Conservation (phyloP, 1,140 invertebrate genomes). For the Phortica variegata region DNA sequence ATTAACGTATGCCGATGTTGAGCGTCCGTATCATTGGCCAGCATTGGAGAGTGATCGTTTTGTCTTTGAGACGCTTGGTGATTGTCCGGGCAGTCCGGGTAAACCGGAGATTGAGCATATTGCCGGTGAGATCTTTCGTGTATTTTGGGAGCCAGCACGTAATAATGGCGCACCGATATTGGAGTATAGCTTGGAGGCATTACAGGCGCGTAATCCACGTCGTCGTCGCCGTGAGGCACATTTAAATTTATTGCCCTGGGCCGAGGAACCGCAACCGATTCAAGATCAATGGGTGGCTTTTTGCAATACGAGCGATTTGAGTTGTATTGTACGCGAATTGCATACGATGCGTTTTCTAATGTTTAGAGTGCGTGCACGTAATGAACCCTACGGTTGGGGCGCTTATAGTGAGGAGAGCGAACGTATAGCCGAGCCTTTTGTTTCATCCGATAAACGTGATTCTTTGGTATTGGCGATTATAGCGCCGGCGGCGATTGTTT, state of each 20-base stretch:
- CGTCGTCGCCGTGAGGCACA: constrained; percentile 16
- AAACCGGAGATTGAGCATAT: constrained; percentile 67
- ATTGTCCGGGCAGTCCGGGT: constrained; percentile 68
- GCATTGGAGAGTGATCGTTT: constrained; percentile 61
- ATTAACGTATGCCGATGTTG: constrained; percentile 66
- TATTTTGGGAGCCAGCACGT: constrained; percentile 70
- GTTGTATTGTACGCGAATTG: constrained; percentile 75
- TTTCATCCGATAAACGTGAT: constrained; percentile 49
- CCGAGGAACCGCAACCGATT: constrained; percentile 40
- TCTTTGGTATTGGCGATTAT: constrained; percentile 62
- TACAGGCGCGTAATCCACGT: constrained; percentile 32
- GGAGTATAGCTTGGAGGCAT: constrained; percentile 64
- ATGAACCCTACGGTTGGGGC: constrained; percentile 78
- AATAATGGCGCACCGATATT: constrained; percentile 68
- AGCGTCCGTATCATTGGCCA: constrained; percentile 68
- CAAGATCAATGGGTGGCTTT: constrained; percentile 68
- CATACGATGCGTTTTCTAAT: constrained; percentile 65
- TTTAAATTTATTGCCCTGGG: constrained; percentile 26
- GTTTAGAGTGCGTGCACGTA: constrained; percentile 78
- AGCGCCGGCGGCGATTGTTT: constrained; percentile 59
- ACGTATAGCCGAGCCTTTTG: constrained; percentile 56
- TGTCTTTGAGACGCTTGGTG: constrained; percentile 73
- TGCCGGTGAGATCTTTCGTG: constrained; percentile 67
- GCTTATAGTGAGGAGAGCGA: constrained; percentile 64
- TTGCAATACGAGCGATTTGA: constrained; percentile 78